Conservation (phyloP, 2,888 invertebrate species). For the Polymixis flavicincta region DNA sequence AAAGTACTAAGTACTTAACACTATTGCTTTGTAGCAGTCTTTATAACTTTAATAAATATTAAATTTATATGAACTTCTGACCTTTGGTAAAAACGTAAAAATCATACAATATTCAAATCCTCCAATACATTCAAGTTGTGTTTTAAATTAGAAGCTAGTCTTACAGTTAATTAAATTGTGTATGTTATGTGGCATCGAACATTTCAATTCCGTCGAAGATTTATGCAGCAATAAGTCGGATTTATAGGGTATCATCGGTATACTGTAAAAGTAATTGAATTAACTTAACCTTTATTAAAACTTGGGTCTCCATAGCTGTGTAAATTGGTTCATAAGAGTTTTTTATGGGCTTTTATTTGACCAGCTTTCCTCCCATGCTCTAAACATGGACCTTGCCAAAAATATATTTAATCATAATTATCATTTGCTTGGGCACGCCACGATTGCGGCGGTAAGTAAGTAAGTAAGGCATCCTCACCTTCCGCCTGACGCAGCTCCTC, state of each 20-base stretch:
- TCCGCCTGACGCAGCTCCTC: no score
- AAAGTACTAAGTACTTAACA: not conserved
- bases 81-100: slow-evolving; percentile 15
- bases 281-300: slow-evolving; percentile 38
- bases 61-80: not conserved
- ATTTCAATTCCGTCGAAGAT: slow-evolving; percentile 47
- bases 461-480: no score
- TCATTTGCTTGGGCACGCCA: no score
- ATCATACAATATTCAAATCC: slow-evolving; percentile 11
- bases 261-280: slow-evolving; percentile 34
- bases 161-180: slow-evolving; percentile 53
- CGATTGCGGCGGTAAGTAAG: no score
- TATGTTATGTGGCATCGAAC: slow-evolving; percentile 37
- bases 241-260: slow-evolving; percentile 42
- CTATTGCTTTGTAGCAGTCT: not conserved
- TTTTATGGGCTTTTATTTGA: not conserved
- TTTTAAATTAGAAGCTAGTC: slow-evolving; percentile 37
- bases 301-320: slow-evolving; percentile 1
- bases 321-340: slow-evolving; percentile 2
- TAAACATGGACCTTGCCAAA: not conserved
- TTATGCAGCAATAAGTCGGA: slow-evolving; percentile 47
- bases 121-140: not conserved
- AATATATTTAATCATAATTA: not conserved
- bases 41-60: not conserved
- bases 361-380: not conserved